Conservation (phyloP, 2,888 invertebrate species). For the Caenorhabditis zanzibari region DNA sequence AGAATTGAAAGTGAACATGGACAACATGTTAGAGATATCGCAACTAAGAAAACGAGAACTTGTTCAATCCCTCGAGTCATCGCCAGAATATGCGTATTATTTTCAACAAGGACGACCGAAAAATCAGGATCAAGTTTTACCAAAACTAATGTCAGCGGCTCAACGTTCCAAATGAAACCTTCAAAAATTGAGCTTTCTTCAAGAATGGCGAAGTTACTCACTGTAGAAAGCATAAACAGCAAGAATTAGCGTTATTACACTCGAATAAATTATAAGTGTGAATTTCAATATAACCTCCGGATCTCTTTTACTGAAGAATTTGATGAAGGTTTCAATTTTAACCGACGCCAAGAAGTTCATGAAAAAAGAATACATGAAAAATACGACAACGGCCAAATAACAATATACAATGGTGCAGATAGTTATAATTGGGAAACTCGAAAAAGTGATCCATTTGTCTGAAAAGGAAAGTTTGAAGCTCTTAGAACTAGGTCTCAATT, state of each 20-base stretch:
- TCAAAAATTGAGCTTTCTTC: too few relatives aligned
- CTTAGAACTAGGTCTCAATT: too few relatives aligned
- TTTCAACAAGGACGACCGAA: neutral
- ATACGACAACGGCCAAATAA: conserved; percentile 9
- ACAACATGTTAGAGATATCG: neutral
- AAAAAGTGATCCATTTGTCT: conserved; percentile 21
- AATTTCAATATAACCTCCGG: neutral
- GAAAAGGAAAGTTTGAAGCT: neutral
- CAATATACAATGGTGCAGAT: neutral
- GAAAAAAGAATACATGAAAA: conserved; percentile 20
- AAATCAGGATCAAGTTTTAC: neutral
- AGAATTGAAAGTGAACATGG: neutral
- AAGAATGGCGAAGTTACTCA: too few relatives aligned
- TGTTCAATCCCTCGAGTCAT: neutral
- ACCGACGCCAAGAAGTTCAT: conserved; percentile 14
- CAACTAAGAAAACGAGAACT: neutral
- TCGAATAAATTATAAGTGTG: neutral
- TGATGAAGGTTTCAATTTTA: neutral
- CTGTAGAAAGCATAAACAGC: conserved; percentile 8
- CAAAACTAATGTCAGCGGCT: neutral
- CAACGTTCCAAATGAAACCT: conserved; percentile 26
- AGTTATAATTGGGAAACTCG: neutral
- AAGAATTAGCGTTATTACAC: too few relatives aligned
- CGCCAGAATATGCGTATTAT: neutral
- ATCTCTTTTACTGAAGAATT: neutral